A percentile compares a stretch with the other conserved stretches of the same genome.
Conservation (phyloP, 2,113 vertebrate genomes). For the Cyanistes caeruleus region DNA sequence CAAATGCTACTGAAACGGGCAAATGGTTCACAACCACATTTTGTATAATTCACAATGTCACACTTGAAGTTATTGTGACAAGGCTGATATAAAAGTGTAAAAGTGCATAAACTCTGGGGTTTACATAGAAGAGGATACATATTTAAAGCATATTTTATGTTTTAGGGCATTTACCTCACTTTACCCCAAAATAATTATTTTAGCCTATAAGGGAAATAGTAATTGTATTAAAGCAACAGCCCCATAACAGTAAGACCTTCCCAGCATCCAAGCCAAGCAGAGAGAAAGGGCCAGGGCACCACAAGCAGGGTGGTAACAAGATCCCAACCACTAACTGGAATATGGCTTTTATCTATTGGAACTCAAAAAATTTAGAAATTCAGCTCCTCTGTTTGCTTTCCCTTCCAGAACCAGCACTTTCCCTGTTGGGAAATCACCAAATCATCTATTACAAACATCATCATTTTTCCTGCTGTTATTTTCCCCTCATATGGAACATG, state of each 20-base stretch:
- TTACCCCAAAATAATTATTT: not conserved
- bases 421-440: rapidly evolving
- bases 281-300: not conserved
- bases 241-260: not conserved
- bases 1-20: not conserved
- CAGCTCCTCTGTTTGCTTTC: not conserved
- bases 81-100: not conserved
- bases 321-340: not conserved
- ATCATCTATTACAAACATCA: not conserved
- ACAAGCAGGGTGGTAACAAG: not conserved
- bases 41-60: not conserved
- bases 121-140: not conserved
- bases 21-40: not conserved
- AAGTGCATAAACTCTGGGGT: not conserved
- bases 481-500: not conserved
- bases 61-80: not conserved
- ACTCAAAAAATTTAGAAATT: not conserved
- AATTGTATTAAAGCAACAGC: not conserved
- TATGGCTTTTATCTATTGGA: not conserved
- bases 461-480: not conserved
- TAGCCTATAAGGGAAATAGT: not conserved
- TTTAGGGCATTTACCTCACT: not conserved
- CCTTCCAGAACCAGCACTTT: not conserved
- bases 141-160: not conserved
- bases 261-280: not conserved